A percentile compares a stretch with the other conserved stretches of the same genome.
Evolutionary conservation across 2,888 invertebrate species (phyloP).

Genomic region (Torymus texanus): DNA sequence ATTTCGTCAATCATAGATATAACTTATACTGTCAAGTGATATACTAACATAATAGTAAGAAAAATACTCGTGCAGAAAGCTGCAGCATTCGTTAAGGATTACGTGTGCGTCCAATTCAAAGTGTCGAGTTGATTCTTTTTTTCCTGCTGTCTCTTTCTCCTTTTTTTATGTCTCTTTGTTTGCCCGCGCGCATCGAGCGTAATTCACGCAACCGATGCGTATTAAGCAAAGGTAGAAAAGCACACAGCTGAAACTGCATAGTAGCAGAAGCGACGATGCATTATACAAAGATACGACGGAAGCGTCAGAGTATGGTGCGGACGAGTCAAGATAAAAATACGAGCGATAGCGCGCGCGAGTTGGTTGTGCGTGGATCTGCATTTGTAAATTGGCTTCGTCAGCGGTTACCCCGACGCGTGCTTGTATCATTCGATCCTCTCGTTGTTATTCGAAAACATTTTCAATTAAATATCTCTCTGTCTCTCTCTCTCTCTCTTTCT

Average conservation of each 20-base stretch:
- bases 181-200: slow-evolving; percentile 53
- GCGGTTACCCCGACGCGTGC: background rate
- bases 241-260: slow-evolving; percentile 31
- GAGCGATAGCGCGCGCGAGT: slow-evolving; percentile 22
- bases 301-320: slow-evolving; percentile 13
- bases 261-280: slow-evolving; percentile 25
- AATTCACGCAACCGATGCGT: slow-evolving; percentile 44
- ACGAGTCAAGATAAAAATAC: slow-evolving; percentile 50
- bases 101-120: slow-evolving; percentile 28
- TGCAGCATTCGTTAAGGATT: slow-evolving; percentile 1
- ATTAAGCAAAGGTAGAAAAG: slow-evolving; percentile 50
- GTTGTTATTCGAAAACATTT: too few relatives aligned
- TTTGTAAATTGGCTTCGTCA: slow-evolving; percentile 40
- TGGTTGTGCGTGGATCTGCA: slow-evolving; percentile 39
- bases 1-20: too few relatives aligned
- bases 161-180: slow-evolving; percentile 53
- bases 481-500: too few relatives aligned
- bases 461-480: too few relatives aligned
- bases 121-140: slow-evolving; percentile 31
- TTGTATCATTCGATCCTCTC: too few relatives aligned
- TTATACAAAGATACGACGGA: slow-evolving; percentile 46
- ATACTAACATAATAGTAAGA: too few relatives aligned
- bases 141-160: slow-evolving; percentile 11
- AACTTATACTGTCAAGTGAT: too few relatives aligned
- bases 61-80: too few relatives aligned